Evolutionary conservation across 1,140 invertebrate species (phyloP).

Genomic region (Trialeurodes vaporariorum): DNA sequence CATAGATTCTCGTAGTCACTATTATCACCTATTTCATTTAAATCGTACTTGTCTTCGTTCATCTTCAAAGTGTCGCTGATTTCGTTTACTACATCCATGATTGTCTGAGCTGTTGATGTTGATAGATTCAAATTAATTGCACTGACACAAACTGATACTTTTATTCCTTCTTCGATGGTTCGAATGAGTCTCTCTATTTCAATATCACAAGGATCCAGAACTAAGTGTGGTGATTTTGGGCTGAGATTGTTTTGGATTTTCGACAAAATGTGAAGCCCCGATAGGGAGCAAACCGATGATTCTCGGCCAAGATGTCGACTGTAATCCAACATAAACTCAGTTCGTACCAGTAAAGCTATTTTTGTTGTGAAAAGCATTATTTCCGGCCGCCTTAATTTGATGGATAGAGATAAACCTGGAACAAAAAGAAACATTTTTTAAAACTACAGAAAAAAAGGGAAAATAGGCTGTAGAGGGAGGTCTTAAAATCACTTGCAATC

Average conservation of each 20-base stretch:
- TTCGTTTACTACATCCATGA: slow-evolving; percentile 37
- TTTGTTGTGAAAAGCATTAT: slow-evolving; percentile 58
- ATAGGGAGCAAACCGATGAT: slow-evolving; percentile 48
- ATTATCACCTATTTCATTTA: neutral
- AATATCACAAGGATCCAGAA: slow-evolving; percentile 56
- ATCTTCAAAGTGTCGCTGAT: neutral
- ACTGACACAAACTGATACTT: slow-evolving; percentile 46
- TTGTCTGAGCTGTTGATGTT: slow-evolving; percentile 56
- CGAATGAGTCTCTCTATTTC: slow-evolving; percentile 52
- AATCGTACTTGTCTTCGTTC: neutral
- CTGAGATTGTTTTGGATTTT: slow-evolving; percentile 17
- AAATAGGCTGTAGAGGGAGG: too few relatives aligned
- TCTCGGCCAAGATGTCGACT: slow-evolving; percentile 50
- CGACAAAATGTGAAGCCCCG: slow-evolving; percentile 53
- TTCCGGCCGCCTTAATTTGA: slow-evolving; percentile 62
- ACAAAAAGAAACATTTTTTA: slow-evolving; percentile 10
- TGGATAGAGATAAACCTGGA: slow-evolving; percentile 48
- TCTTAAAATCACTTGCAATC: too few relatives aligned
- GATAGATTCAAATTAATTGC: slow-evolving; percentile 59
- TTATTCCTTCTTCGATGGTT: slow-evolving; percentile 46
- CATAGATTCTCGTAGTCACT: slow-evolving; percentile 6
- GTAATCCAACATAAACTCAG: slow-evolving; percentile 61
- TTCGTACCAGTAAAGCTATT: slow-evolving; percentile 54
- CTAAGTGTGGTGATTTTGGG: slow-evolving; percentile 24
- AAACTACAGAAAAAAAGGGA: too few relatives aligned